Percentiles rank a stretch among this genome's conserved stretches.
Conservation (phyloP, 2,797 vertebrate species). For the Tokudaia muenninki region DNA sequence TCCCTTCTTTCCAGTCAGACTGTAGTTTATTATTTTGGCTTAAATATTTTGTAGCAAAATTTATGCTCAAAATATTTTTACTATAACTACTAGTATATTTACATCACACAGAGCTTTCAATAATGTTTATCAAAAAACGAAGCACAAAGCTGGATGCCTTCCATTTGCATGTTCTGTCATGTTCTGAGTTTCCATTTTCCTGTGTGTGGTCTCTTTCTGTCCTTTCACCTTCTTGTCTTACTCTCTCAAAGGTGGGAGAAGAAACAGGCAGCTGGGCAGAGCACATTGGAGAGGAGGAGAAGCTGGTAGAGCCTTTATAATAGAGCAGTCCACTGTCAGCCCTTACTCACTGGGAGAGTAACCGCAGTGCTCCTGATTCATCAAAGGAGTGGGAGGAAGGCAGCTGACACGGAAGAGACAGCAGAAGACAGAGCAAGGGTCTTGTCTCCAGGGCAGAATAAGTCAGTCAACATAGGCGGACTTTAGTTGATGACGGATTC, state of each 20-base stretch:
- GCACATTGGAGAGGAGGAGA: not conserved
- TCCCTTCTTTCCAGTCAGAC: not conserved
- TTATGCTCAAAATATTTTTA: constrained; percentile 19
- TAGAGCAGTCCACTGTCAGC: not conserved
- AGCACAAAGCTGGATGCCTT: not conserved
- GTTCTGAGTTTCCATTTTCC: not conserved
- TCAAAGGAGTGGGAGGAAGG: not conserved
- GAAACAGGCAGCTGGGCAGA: not conserved
- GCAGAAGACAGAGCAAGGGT: not conserved
- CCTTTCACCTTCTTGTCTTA: not conserved
- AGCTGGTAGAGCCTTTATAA: not conserved
- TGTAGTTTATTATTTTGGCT: constrained; percentile 29
- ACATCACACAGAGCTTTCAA: not conserved
- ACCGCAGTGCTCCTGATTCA: not conserved
- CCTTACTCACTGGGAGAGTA: not conserved
- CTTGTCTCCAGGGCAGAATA: too few species aligned
- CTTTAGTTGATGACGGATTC: not conserved
- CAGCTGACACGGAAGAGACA: not conserved
- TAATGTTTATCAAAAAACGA: constrained; percentile 28
- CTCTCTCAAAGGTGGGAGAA: not conserved
- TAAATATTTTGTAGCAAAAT: constrained; percentile 47
- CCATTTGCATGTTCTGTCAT: not conserved
- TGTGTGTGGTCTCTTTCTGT: not conserved
- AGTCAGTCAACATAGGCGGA: not conserved
- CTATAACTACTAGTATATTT: not conserved